Percentiles rank a stretch among this genome's conserved stretches.
Evolutionary conservation across 2,888 invertebrate species (phyloP).

Genomic region (Odontomyia ornata): DNA sequence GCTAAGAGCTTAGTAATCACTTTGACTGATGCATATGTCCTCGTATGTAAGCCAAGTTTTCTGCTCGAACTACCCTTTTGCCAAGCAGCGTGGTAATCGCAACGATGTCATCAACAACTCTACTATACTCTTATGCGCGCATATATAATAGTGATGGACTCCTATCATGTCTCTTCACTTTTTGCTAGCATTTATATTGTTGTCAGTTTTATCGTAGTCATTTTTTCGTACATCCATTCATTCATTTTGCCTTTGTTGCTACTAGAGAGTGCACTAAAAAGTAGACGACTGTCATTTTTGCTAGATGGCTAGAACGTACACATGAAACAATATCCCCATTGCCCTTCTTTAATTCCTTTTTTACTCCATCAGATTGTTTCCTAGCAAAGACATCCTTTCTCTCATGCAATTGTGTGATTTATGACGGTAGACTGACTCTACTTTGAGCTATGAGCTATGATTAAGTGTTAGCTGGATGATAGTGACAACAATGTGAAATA

Average conservation of each 20-base stretch:
- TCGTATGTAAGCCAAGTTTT: conserved; percentile 2
- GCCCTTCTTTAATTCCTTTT: conserved; percentile 5
- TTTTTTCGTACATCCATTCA: background rate
- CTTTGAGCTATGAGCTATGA: conserved; percentile 31
- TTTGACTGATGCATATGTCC: conserved; percentile 4
- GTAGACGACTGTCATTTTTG: conserved; percentile 1
- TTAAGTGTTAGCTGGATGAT: conserved; percentile 32
- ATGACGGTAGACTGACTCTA: conserved; percentile 3
- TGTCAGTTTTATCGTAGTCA: background rate
- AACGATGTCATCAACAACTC: conserved; percentile 10
- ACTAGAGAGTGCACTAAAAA: background rate
- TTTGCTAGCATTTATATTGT: background rate
- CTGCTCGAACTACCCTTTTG: conserved; percentile 10
- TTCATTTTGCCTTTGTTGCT: background rate
- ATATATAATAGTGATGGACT: too few species aligned
- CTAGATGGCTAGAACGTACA: background rate
- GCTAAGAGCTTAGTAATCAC: conserved; percentile 26
- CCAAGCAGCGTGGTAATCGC: background rate
- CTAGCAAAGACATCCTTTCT: conserved; percentile 2
- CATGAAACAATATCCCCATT: conserved; percentile 8
- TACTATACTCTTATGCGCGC: background rate
- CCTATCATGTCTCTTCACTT: background rate
- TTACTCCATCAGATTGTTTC: background rate
- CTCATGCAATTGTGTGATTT: background rate
- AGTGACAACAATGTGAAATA: conserved; percentile 39